Base-by-base conservation (phyloP, 2,888 invertebrate species). In the Nomada goodeniana region DNA sequence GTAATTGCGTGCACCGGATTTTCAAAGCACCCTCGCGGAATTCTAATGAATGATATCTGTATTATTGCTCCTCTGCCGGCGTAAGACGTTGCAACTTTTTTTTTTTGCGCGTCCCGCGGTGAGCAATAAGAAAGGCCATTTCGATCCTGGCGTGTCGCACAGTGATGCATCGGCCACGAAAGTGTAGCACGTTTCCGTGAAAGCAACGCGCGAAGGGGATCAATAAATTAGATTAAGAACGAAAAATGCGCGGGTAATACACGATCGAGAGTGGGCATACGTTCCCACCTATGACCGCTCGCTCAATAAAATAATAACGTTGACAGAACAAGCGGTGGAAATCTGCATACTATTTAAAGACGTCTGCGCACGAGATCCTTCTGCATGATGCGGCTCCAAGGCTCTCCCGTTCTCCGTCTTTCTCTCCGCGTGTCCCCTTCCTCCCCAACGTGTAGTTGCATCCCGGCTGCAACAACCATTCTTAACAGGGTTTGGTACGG, bases 261-360 rank as follows among this genome's bases (percentile, higher is more conserved):
- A 63, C 44, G 20, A 5, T 1, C 61, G 57, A 18, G n/a, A 2
- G 9, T n/a, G 3, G 13, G 15, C 59, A 18, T 63, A 53, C 57
- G 63, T 80, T 72, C 23, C 72, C 80, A 72, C 78, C 78, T 77
- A 80, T 77, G 72, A 10, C 50, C 65, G 50, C 52, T 44, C 52
- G 80, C 15, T 68, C 73, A 73, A 80, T 80, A 80, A 80, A 80
- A 80, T 80, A 80, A 80, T 80, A 80, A 78, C 80, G 78, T 78
- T 80, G 80, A 80, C 80, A 69, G 80, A 72, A 78, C 59, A 78
- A 78, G 80, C 78, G 68, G 78, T 80, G 73, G 78, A 80, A 80
- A 80, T 80, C 80, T 80, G 78, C 80, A 78, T 80, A 73, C 73
- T 80, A 68, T 72, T 73, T 78, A 80, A 72, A 52, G 57, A 78